Percentiles rank a stretch among this genome's conserved stretches.
phyloP scores from a whole-genome alignment of 2,888 invertebrate species.

The Ochlodes sylvanus region DNA sequence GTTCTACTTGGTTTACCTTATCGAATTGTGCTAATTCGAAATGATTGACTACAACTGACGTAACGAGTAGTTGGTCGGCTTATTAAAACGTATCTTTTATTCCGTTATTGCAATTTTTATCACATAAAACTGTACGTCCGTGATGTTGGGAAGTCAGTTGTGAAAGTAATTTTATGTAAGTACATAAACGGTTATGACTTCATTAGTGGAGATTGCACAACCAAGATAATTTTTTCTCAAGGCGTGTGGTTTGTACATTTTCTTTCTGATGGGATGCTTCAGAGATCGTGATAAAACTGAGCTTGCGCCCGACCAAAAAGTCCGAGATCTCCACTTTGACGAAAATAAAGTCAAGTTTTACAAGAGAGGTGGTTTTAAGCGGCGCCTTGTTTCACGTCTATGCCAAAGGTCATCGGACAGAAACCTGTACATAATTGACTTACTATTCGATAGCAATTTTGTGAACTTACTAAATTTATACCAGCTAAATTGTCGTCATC shows the following conservation, averaged over 20 bases:
- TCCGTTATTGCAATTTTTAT: constrained; percentile 26
- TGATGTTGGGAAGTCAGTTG: constrained; percentile 14
- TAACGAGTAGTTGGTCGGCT: not conserved
- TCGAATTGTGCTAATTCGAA: constrained; percentile 42
- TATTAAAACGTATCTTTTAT: constrained; percentile 24
- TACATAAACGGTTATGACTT: constrained; percentile 11
- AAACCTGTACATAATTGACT: constrained; percentile 2
- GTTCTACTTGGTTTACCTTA: constrained; percentile 42
- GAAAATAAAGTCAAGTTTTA: constrained; percentile 9
- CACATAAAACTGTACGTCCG: constrained; percentile 12
- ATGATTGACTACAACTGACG: constrained; percentile 8
- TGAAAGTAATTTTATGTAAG: constrained; percentile 30
- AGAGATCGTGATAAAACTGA: not conserved
- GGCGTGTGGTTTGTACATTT: constrained; percentile 7
- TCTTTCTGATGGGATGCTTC: not conserved
- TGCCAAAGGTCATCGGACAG: constrained; percentile 3
- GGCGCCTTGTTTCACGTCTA: not conserved
- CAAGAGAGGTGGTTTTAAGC: constrained; percentile 2
- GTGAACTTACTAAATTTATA: constrained; percentile 5
- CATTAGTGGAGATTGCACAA: constrained; percentile 16
- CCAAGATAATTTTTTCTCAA: constrained; percentile 14
- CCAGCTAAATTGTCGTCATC: not conserved
- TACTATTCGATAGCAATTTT: not conserved
- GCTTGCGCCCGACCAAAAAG: constrained; percentile 5
- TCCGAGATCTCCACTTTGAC: constrained; percentile 14